Conservation (phyloP, 2,113 vertebrate genomes). For the Callipepla californica region DNA sequence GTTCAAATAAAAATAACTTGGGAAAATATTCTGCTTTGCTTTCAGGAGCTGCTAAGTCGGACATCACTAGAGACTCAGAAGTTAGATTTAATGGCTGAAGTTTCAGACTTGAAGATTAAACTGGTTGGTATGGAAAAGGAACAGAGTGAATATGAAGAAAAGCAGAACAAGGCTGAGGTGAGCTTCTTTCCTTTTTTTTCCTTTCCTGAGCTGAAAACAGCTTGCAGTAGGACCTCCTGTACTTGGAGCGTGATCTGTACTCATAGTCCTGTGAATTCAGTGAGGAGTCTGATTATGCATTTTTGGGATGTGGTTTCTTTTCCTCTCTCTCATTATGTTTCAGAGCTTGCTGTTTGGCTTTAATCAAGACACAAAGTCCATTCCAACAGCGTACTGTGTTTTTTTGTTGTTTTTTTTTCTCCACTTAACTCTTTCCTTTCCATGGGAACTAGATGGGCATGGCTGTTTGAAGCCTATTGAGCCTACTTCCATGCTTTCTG, state of each 20-base stretch:
- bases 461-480: background rate
- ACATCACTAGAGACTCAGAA: conserved; percentile 94
- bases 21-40: conserved; percentile 15
- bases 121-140: conserved; percentile 94
- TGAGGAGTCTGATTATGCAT: background rate
- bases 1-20: background rate
- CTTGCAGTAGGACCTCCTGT: fast-evolving
- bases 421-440: conserved; percentile 13
- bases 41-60: conserved; percentile 92
- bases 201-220: background rate
- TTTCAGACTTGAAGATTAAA: conserved; percentile 94
- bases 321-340: conserved; percentile 32
- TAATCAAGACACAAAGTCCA: conserved; percentile 23
- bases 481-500: fast-evolving
- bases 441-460: background rate
- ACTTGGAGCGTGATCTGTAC: background rate
- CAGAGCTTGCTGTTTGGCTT: conserved; percentile 27
- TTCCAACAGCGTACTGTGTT: background rate
- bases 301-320: conserved; percentile 27
- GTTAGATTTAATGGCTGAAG: conserved; percentile 92
- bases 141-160: conserved; percentile 86
- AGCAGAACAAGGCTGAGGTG: conserved; percentile 96
- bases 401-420: background rate
- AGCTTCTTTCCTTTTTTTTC: background rate
- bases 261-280: background rate